A percentile compares a stretch with the other conserved stretches of the same genome.
Conservation (phyloP, 1,140 invertebrate genomes). For the Myzus persicae region DNA sequence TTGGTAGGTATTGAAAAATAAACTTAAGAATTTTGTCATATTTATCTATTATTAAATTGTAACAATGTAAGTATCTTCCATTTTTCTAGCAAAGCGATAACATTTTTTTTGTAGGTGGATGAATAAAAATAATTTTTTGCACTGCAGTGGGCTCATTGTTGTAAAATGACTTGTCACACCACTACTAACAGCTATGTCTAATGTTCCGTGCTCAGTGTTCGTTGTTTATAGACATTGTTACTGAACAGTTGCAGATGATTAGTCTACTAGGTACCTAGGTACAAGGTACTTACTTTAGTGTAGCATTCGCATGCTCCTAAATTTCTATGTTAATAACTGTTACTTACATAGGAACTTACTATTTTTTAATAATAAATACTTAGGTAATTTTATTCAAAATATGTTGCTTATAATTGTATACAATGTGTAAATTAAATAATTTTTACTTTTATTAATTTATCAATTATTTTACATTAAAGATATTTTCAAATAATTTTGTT, state of each 20-base stretch:
- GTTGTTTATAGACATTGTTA: neutral
- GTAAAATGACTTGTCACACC: neutral
- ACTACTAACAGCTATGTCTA: no score
- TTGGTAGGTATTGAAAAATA: no score
- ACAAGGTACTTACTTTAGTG: neutral
- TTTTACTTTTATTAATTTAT: neutral
- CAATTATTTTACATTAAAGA: neutral
- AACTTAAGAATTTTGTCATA: neutral
- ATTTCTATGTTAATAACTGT: neutral
- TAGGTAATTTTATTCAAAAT: neutral
- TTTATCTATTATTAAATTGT: neutral
- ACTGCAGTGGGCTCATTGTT: neutral
- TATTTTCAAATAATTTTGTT: neutral
- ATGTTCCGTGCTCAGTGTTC: no score
- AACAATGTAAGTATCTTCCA: neutral
- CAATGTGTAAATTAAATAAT: neutral
- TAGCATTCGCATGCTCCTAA: neutral
- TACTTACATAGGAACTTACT: neutral
- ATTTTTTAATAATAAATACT: neutral
- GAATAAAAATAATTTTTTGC: neutral
- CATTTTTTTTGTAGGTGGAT: neutral
- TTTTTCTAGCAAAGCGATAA: neutral
- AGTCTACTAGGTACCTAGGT: neutral
- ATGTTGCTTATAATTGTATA: neutral
- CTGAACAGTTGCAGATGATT: neutral